Base-by-base conservation (phyloP, 2,797 vertebrate species). In the Typhlichthys subterraneus region DNA sequence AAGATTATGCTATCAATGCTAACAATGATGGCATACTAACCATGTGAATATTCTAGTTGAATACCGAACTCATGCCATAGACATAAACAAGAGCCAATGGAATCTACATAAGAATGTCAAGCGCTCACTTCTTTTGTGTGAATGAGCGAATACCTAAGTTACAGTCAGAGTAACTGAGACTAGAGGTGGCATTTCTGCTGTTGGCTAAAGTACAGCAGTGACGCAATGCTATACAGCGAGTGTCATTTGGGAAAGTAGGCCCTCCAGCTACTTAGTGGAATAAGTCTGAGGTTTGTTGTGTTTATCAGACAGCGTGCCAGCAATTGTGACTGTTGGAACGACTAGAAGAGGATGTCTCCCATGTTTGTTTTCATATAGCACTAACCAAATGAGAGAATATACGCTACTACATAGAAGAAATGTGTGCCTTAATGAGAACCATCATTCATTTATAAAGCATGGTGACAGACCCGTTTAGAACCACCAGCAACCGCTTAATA, bases 391-490 rank as follows among this genome's bases (percentile, higher is more conserved):
- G 3, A 57, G 50, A 65, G 59, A 48, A 42, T 48, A 38, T 58
- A 33, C 1, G 38, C 17, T 12, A 29, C 13, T 33, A n/a, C 31
- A 9, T 12, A 31, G 49, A 11, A 51, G 6, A 51, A 51, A 38
- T 54, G 52, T 61, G 63, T 69, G 59, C 2, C 38, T 63, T 70
- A 79, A 80, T 65, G 67, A 77, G 33, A 58, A 61, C 65, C 72
- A 81, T 84, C 64, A 53, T 51, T 88, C 72, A 81, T 33, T 29
- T 62, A 12, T 48, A 55, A 70, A 51, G 31, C 60, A 64, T 52
- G 55, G 45, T 76, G 79, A 79, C 57, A 59, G 72, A 82, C 59
- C 70, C 67, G 53, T 71, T 83, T 74, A 80, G 75, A 60, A 79
- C 66, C 53, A 33, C 58, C 8, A 38, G 33, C 42, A 66, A 5